Base-by-base conservation (phyloP, 1,140 invertebrate species). In the Cecropterus lyciades region DNA sequence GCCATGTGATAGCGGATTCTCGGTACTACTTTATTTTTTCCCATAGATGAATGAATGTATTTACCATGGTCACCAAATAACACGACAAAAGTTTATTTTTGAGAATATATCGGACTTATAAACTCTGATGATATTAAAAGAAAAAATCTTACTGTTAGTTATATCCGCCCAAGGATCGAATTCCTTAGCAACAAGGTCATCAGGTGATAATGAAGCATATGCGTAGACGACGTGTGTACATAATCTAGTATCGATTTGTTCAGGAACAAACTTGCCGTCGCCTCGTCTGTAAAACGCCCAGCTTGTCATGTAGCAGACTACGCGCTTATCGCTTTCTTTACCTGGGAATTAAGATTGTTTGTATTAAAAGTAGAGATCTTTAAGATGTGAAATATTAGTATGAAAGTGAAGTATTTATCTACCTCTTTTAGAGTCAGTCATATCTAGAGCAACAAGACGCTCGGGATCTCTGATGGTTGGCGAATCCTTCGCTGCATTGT, bases 181-280 rank as follows among this genome's bases (percentile, higher is more conserved):
- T 49, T 96, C 93, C 24, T 96, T 96, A 3, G 97, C 94, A 0
- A 94, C 84, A 1, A 98, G 88, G 4, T 94, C 95, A 30, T 97
- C 94, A 0, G 96, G 95, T 80, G 98, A 96, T 13, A 98, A 85
- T 9, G 95, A 95, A n/a, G 97, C 97, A 84, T 98, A 99, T 0
- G 98, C 97, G 74, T 98, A 99, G 10, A 99, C 94, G 2, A 99
- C 92, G 72, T 98, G 97, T 0, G 97, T 98, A 78, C 98, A 99
- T 0, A 98, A 93, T 42, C 92, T 89, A 0, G 95, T 93, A 77
- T 98, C 96, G 0, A 98, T 88, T 70, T 97, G 94, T 90, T 98
- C 97, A 0, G 97, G 97, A 0, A 96, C 95, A 83, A 97, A 98
- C 86, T 96, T 96, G 7, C 95, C 97, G 63, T 96, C 95, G 0